Evolutionary conservation across 2,888 invertebrate species (phyloP), one percentile per base, ranked within the genome.

Genomic region (Drosophila eohydei): DNA sequence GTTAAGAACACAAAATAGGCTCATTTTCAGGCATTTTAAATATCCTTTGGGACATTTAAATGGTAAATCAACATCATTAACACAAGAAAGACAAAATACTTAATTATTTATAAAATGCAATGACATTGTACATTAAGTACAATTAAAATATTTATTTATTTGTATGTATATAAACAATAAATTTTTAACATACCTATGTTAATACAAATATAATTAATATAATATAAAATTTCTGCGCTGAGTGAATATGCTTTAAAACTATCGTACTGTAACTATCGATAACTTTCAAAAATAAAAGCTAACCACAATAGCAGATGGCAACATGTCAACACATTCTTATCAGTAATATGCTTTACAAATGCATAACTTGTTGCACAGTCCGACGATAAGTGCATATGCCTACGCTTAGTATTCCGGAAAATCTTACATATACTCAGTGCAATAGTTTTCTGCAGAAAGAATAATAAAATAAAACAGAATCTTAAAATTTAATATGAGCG

Each of bases 201-300:
- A n/a, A 12, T 40, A 40, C n/a, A n/a, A n/a, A 40, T 30, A 40
- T 16, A 14, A 5, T 38, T 14, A 11, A 12, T 12, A 38, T 38
- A 14, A 9, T 48, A 43, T 11, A 9, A n/a, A 8, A 48, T 16
- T 40, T 2, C 8, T 28, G 16, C 21, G 21, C 21, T 21, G 21
- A 21, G 21, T 21, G n/a, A 2, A 32, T 1, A 5, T 12, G 1
- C 5, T 3, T 14, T 1, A 8, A 28, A 14, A 14, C 4, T 28
- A 28, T 46, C n/a, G 48, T 16, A 12, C 30, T 11, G 12, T 8
- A n/a, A n/a, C n/a, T 44, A 65, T 51, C 64, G 51, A 43, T 38
- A 51, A 51, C 16, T 4, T 32, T 21, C 1, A 4, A 4, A n/a
- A 36, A 0, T 6, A 4, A 51, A 43, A 16, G 14, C 7, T 26